phyloP scores from a whole-genome alignment of 2,113 vertebrate species.

The Ceuthmochares aereus region DNA sequence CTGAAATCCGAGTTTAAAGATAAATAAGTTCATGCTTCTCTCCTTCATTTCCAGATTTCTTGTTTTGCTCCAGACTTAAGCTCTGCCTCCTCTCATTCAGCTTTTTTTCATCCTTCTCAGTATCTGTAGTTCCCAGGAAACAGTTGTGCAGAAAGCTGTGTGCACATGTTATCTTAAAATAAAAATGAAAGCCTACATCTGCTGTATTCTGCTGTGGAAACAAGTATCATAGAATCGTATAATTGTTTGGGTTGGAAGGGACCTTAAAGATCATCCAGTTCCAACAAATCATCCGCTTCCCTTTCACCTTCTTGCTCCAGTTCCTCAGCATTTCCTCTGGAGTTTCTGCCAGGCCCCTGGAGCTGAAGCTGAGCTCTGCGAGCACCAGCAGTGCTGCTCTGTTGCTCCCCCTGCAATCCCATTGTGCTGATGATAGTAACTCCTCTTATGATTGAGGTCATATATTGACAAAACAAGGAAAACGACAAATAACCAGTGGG shows the following conservation, averaged over 20 bases:
- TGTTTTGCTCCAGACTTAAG: background rate
- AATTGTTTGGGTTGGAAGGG: no score
- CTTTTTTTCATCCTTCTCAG: background rate
- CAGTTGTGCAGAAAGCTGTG: background rate
- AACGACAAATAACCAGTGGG: background rate
- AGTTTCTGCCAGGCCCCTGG: background rate
- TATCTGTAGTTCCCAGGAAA: background rate
- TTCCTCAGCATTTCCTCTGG: background rate
- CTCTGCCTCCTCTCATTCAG: background rate
- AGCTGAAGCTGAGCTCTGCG: background rate
- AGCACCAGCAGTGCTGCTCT: background rate
- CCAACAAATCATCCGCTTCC: background rate
- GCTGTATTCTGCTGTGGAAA: background rate
- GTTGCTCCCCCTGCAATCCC: background rate
- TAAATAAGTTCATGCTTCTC: background rate
- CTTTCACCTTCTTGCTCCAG: background rate
- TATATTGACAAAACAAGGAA: background rate
- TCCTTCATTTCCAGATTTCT: background rate
- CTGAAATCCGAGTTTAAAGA: background rate
- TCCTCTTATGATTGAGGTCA: accelerated
- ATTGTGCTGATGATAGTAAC: accelerated
- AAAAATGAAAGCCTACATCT: background rate
- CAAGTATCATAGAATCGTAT: background rate
- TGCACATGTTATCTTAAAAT: background rate
- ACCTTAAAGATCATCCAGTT: no score